Conservation (phyloP, 2,888 invertebrate genomes). For the Heterodera filipjevi region DNA sequence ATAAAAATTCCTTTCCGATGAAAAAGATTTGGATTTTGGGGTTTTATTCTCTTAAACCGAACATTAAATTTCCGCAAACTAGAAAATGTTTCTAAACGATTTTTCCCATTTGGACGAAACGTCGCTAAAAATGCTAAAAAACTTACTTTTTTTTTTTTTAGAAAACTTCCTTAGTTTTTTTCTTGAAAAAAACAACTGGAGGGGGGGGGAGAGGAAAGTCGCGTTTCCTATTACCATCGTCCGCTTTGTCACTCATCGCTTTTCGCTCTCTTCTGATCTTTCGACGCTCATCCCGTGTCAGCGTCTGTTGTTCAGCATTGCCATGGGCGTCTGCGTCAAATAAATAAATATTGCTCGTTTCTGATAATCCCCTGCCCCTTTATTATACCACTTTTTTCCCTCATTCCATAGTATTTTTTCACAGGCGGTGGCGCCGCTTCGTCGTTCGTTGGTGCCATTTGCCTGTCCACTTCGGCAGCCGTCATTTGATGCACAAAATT, state of each 20-base stretch:
- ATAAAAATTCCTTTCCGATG: no score
- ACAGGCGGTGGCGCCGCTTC: background rate
- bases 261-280: slow-evolving; percentile 11
- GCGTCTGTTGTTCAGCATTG: background rate
- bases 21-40: no score
- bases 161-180: no score
- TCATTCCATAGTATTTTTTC: background rate
- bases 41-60: no score
- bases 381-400: background rate
- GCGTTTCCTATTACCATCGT: background rate
- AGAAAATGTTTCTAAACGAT: no score
- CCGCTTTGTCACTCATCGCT: background rate
- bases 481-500: background rate
- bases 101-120: no score
- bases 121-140: no score
- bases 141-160: no score
- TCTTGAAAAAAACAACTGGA: no score
- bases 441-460: background rate
- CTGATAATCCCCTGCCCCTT: background rate
- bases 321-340: background rate
- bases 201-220: no score
- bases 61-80: no score
- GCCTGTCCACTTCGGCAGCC: slow-evolving; percentile 16
- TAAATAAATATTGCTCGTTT: no score
- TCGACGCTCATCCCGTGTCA: background rate